phyloP scores from a whole-genome alignment of 2,888 invertebrate genomes.

The Antheraea assamensis region DNA sequence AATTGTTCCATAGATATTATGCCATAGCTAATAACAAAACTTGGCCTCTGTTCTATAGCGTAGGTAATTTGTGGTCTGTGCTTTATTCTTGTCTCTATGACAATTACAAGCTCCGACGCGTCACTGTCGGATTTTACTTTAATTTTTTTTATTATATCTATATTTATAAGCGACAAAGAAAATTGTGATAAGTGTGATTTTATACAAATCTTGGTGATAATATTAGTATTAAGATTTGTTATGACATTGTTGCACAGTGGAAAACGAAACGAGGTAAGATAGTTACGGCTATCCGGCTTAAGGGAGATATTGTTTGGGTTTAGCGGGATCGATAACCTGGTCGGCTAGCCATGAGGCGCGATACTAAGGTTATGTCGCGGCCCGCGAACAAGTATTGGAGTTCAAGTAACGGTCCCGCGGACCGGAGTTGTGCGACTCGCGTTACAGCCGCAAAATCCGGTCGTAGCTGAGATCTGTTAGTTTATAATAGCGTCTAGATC shows the following conservation, averaged over 20 bases:
- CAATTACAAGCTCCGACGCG: conserved; percentile 76
- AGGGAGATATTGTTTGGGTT: conserved; percentile 76
- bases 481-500: conserved; percentile 74
- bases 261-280: conserved; percentile 77
- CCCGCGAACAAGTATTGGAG: conserved; percentile 73
- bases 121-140: conserved; percentile 77
- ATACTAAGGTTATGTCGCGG: conserved; percentile 79
- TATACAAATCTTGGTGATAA: conserved; percentile 79
- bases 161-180: conserved; percentile 75
- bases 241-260: conserved; percentile 73
- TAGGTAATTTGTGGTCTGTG: conserved; percentile 22
- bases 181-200: conserved; percentile 81
- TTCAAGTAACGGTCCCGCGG: conserved; percentile 79
- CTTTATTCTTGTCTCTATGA: conserved; percentile 48
- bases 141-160: conserved; percentile 48
- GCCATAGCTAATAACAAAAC: not conserved
- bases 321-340: conserved; percentile 80
- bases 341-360: conserved; percentile 80
- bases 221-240: conserved; percentile 79
- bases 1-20: not conserved
- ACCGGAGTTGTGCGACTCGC: conserved; percentile 64
- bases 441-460: conserved; percentile 76
- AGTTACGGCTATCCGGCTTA: conserved; percentile 46
- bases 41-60: not conserved
- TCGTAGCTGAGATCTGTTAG: conserved; percentile 73